phyloP scores from a whole-genome alignment of 2,888 invertebrate genomes.

The Lepidocyrtinus sp. region DNA sequence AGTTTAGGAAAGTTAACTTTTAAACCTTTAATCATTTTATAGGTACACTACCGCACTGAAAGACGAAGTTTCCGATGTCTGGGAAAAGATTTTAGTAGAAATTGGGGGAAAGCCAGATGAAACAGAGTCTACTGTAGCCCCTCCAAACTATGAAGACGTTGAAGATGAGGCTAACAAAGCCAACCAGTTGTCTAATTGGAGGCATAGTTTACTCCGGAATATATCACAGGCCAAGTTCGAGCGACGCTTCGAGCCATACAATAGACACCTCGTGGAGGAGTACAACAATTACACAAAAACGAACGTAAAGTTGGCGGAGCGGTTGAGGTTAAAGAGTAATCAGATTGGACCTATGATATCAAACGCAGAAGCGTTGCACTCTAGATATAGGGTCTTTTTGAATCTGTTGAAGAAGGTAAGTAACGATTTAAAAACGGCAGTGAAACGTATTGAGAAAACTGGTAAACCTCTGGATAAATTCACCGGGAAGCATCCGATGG shows the following conservation, averaged over 20 bases:
- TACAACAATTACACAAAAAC: not conserved
- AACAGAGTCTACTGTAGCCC: not conserved
- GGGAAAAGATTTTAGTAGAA: not conserved
- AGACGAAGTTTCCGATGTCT: not conserved
- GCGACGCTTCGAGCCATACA: constrained; percentile 25
- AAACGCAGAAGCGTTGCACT: constrained; percentile 16
- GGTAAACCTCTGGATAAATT: not conserved
- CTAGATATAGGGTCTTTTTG: constrained; percentile 14
- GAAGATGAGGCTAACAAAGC: not conserved
- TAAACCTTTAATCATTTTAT: not conserved
- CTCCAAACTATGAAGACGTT: not conserved
- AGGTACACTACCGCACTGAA: not conserved
- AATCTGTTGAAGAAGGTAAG: not conserved
- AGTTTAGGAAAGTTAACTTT: not conserved
- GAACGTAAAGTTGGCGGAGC: not conserved
- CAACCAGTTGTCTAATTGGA: not conserved
- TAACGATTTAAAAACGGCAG: constrained; percentile 25
- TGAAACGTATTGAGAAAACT: constrained; percentile 17
- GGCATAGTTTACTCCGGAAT: not conserved
- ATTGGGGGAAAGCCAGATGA: not conserved
- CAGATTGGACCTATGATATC: constrained; percentile 31
- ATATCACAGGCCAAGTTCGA: constrained; percentile 13
- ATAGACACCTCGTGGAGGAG: not conserved
- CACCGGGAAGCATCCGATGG: constrained; percentile 13
- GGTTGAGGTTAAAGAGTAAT: not conserved